phyloP scores from a whole-genome alignment of 2,113 vertebrate species.

The Dermatemys mawii region DNA sequence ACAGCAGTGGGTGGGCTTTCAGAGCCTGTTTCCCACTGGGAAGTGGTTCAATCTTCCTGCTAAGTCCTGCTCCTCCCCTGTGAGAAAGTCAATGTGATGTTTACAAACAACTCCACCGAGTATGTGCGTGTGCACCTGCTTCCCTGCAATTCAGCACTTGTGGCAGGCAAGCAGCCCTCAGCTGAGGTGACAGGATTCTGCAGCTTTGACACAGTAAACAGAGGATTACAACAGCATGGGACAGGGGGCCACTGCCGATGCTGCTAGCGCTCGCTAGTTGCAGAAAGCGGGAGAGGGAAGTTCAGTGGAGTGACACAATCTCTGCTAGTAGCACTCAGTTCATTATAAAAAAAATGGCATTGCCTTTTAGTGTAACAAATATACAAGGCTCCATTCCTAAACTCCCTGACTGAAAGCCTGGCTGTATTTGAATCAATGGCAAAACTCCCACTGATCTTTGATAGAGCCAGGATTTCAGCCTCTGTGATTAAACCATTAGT shows the following conservation, averaged over 20 bases:
- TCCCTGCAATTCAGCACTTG: background rate
- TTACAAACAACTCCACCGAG: background rate
- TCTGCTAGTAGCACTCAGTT: too few relatives aligned
- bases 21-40: background rate
- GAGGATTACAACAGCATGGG: background rate
- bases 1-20: background rate
- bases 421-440: background rate
- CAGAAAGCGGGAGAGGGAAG: background rate
- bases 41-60: background rate
- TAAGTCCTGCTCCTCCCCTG: background rate
- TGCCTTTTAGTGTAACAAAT: background rate
- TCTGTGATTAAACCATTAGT: background rate
- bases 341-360: background rate
- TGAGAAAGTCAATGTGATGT: background rate
- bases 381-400: background rate
- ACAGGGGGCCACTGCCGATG: background rate
- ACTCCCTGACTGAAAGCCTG: background rate
- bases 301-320: background rate
- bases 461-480: background rate
- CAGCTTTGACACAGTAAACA: background rate
- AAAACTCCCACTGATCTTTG: background rate
- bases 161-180: background rate
- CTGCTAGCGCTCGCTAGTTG: background rate
- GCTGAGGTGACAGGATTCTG: background rate
- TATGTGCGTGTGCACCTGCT: background rate